A percentile compares a stretch with the other conserved stretches of the same genome.
Evolutionary conservation across 2,888 invertebrate genomes (phyloP).

Genomic region (Dione juno): DNA sequence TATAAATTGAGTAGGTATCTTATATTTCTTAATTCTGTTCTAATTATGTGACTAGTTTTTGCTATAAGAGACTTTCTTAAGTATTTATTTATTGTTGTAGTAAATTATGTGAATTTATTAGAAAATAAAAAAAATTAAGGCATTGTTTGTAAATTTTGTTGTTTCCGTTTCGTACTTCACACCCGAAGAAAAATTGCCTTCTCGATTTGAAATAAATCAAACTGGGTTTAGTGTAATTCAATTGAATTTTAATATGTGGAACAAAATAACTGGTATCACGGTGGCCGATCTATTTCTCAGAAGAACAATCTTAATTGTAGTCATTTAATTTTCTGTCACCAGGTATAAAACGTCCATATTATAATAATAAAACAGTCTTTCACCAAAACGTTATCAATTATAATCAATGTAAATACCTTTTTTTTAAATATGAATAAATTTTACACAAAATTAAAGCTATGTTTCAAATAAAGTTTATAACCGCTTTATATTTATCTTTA

Average conservation of each 20-base stretch:
- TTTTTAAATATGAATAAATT: too few relatives aligned
- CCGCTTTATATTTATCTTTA: too few relatives aligned
- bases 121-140: conserved; percentile 47
- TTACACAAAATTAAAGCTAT: too few relatives aligned
- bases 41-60: neutral
- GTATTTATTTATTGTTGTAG: neutral
- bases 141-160: conserved; percentile 48
- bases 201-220: conserved; percentile 35
- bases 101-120: conserved; percentile 41
- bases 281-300: conserved; percentile 63
- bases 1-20: too few relatives aligned
- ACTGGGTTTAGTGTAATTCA: conserved; percentile 33
- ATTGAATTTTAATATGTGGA: conserved; percentile 58
- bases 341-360: conserved; percentile 41
- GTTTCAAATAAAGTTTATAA: too few relatives aligned
- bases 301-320: conserved; percentile 46
- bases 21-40: too few relatives aligned
- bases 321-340: conserved; percentile 27
- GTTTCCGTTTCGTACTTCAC: conserved; percentile 35
- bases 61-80: neutral
- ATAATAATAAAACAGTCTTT: conserved; percentile 3
- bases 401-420: neutral
- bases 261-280: conserved; percentile 57
- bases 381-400: neutral
- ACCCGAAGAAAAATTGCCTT: conserved; percentile 34